Percentiles rank a stretch among this genome's conserved stretches.
phyloP scores from a whole-genome alignment of 2,797 vertebrate species.

The Poeciliopsis infans region DNA sequence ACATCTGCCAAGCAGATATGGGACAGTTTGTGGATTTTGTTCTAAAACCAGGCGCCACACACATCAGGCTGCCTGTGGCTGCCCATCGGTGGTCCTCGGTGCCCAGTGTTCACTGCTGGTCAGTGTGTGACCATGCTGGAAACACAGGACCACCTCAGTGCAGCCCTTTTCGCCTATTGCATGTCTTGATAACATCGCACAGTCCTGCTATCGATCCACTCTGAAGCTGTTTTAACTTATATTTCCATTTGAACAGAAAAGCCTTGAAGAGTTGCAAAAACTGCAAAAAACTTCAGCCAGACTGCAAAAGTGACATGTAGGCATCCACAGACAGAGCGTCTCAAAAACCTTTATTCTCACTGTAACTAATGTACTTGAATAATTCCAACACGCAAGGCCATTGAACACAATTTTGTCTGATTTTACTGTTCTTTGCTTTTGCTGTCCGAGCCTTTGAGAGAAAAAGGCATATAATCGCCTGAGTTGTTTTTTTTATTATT shows the following conservation, averaged over 20 bases:
- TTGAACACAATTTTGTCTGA: constrained; percentile 80
- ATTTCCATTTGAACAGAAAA: constrained; percentile 40
- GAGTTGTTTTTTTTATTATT: constrained; percentile 27
- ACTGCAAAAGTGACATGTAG: constrained; percentile 56
- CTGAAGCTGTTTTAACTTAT: constrained; percentile 50
- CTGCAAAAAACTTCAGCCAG: constrained; percentile 68
- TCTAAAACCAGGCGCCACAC: constrained; percentile 49
- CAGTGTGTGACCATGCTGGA: constrained; percentile 72
- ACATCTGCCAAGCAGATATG: constrained; percentile 68
- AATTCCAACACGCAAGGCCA: constrained; percentile 78
- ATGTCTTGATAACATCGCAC: constrained; percentile 44
- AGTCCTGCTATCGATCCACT: constrained; percentile 31
- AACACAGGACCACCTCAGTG: constrained; percentile 59
- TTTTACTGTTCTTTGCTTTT: constrained; percentile 76
- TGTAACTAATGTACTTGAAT: constrained; percentile 86
- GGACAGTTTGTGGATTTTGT: constrained; percentile 68
- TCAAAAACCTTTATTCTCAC: constrained; percentile 69
- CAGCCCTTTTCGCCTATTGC: constrained; percentile 36
- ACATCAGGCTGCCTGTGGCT: constrained; percentile 44
- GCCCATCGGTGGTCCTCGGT: constrained; percentile 51
- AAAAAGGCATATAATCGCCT: constrained; percentile 48
- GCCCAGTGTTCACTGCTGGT: constrained; percentile 77
- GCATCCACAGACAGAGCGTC: constrained; percentile 58
- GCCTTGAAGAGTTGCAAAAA: too few relatives aligned
- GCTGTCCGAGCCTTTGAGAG: constrained; percentile 66